Evolutionary conservation across 2,113 vertebrate species (phyloP), one percentile per base, ranked within the genome.

Genomic region (Spea multiplicata): DNA sequence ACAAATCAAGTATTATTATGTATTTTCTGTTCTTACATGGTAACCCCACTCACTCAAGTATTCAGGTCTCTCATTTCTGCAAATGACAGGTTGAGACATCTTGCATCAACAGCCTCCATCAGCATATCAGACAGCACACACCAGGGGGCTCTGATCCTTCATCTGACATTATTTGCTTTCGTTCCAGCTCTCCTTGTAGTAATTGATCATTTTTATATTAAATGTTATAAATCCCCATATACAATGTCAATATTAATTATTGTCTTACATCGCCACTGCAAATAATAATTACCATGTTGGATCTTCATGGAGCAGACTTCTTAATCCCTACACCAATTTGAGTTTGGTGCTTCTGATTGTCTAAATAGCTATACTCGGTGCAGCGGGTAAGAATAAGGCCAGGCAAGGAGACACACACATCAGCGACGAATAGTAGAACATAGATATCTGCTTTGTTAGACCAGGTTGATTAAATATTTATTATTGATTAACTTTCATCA

Each of bases 191-290:
- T 66, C 4, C 44, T 73, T n/a, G 12, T 6, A 66, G 70, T 79
- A 67, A 79, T 48, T 79, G 61, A 73, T 79, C 50, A 48, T 55
- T 79, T 79, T 67, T 53, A 79, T 62, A 79, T 73, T 73, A 66
- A 30, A 73, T 79, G 52, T 73, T 47, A 47, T 59, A 67, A 73
- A 66, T 53, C 70, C 49, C 44, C 12, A 66, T 69, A 55, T 73
- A 59, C 12, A 55, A 66, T 66, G 77, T 79, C 77, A 79, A 79
- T 79, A 59, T 73, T 73, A 66, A 78, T 72, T 72, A 79, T 66
- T 66, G 64, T 57, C 68, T 73, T 55, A 49, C 48, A 53, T 78
- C 52, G 53, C 14, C 46, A 71, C 30, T 44, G 77, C 50, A 79
- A 73, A 73, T 79, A 73, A 57, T 73, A 9, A 79, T 73, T 46